Percentiles rank a stretch among this genome's conserved stretches.
phyloP scores from a whole-genome alignment of 2,797 vertebrate genomes.

The Acanthurus lineatus region DNA sequence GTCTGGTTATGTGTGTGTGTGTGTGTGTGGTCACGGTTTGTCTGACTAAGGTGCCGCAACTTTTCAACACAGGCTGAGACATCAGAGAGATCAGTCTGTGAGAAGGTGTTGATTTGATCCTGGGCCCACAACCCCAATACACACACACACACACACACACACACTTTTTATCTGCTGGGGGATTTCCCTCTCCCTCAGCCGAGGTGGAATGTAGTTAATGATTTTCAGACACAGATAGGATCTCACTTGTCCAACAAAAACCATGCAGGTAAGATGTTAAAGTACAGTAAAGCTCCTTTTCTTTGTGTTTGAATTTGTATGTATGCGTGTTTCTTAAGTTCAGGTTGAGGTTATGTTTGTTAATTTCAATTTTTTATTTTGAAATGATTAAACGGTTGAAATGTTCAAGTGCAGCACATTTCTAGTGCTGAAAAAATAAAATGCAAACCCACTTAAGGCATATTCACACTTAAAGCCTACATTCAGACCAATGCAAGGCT shows the following conservation, averaged over 20 bases:
- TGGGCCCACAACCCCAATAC: conserved; percentile 35
- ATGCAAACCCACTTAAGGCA: neutral
- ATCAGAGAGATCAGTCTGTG: conserved; percentile 59
- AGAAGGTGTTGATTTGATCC: conserved; percentile 76
- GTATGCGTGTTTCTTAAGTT: neutral
- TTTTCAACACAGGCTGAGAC: conserved; percentile 69
- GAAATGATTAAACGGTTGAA: neutral
- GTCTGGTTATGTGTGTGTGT: conserved; percentile 59
- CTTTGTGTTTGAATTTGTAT: neutral
- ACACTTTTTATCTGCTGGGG: conserved; percentile 41
- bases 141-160: conserved; percentile 28
- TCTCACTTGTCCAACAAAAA: conserved; percentile 44
- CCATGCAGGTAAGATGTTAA: conserved; percentile 37
- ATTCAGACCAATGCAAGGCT: too few relatives aligned
- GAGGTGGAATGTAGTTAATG: conserved; percentile 65
- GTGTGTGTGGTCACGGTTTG: conserved; percentile 59
- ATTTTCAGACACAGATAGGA: conserved; percentile 68
- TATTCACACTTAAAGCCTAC: neutral
- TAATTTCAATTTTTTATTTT: neutral
- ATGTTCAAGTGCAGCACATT: neutral
- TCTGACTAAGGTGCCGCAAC: conserved; percentile 30
- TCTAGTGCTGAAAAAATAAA: neutral
- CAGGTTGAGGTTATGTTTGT: neutral
- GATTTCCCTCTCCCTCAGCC: conserved; percentile 56
- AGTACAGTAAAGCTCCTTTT: neutral